These are phyloP conservation scores for Gobionotothen gibberifrons DNA, from an alignment of 2,797 vertebrate genomes.

Conservation along the genomic window DNA sequence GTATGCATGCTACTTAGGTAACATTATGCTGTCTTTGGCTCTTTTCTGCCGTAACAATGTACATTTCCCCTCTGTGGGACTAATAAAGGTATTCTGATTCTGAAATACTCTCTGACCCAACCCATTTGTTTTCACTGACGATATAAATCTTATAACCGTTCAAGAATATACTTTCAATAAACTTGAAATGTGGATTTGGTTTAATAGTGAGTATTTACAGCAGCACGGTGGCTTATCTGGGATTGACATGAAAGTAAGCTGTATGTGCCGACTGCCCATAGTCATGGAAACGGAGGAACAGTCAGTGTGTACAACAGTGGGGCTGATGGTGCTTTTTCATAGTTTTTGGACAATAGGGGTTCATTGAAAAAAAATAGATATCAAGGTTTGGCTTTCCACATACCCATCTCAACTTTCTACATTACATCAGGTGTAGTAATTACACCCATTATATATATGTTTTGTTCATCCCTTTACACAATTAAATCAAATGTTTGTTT, in stretches of 20 bases:
- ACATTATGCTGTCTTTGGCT: no score
- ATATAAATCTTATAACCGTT: not conserved
- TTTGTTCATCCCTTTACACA: not conserved
- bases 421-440: not conserved
- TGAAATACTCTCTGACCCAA: not conserved
- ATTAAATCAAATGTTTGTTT: not conserved
- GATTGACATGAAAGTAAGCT: slow-evolving; percentile 9
- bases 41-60: no score
- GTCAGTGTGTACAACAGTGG: not conserved
- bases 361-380: not conserved
- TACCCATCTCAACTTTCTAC: not conserved
- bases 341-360: not conserved
- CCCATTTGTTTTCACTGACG: not conserved
- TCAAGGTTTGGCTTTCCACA: not conserved
- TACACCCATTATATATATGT: not conserved
- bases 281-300: not conserved
- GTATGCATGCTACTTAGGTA: no score
- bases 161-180: not conserved
- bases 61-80: no score
- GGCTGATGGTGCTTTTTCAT: not conserved
- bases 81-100: no score
- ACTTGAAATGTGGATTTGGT: not conserved
- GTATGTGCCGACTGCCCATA: not conserved
- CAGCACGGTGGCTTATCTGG: not conserved
- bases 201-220: not conserved